Evolutionary conservation across 2,797 vertebrate genomes (phyloP).

Genomic region (Molothrus aeneus): DNA sequence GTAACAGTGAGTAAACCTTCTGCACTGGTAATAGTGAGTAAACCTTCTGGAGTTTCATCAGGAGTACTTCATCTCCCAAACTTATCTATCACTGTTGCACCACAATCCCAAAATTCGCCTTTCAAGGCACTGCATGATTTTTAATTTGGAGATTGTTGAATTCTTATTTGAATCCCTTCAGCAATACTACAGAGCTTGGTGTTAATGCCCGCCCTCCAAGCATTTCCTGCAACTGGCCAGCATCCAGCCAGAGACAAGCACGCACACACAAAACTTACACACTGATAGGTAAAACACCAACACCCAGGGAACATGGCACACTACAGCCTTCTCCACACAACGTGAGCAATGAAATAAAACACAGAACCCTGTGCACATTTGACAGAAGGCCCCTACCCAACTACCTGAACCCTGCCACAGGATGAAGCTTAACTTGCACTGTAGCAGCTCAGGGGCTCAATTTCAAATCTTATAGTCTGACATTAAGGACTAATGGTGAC

Average conservation of each 20-base stretch:
- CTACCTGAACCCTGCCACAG: not conserved
- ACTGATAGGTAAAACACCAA: not conserved
- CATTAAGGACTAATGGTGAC: not conserved
- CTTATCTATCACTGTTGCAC: accelerated
- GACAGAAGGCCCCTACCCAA: not conserved
- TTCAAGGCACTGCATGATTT: not conserved
- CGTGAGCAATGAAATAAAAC: not conserved
- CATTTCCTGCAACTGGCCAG: not conserved
- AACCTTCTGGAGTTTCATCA: not conserved
- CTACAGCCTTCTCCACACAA: not conserved
- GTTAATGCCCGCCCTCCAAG: not conserved
- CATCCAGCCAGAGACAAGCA: not conserved
- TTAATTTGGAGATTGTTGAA: not conserved
- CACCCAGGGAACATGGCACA: not conserved
- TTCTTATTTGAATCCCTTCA: not conserved
- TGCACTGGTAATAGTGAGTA: not conserved
- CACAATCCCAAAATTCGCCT: not conserved
- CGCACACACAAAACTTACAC: not conserved
- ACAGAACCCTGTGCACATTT: not conserved
- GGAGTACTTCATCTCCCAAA: not conserved
- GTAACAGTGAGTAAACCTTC: not conserved
- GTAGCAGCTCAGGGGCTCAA: not conserved
- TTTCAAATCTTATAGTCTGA: not conserved
- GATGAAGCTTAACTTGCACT: not conserved
- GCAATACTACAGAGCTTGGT: not conserved